Evolutionary conservation across 1,140 invertebrate genomes (phyloP).

Genomic region (Chionoecetes opilio): DNA sequence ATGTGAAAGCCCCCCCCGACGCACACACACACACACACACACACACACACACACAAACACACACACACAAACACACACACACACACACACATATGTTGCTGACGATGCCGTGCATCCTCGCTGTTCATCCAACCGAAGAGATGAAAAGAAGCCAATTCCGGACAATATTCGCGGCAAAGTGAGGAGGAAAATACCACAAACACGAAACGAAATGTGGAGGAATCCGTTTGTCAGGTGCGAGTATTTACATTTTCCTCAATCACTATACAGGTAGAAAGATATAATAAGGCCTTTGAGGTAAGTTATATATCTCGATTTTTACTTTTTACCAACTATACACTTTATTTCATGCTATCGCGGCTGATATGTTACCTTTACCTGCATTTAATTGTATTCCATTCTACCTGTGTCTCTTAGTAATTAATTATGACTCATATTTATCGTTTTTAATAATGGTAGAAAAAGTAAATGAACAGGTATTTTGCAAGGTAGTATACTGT

Average conservation of each 20-base stretch:
- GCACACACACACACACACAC: neutral
- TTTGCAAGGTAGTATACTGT: too few species aligned
- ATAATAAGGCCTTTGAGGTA: too few species aligned
- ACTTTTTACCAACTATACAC: too few species aligned
- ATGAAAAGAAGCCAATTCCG: conserved; percentile 28
- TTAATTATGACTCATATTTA: too few species aligned
- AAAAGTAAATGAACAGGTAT: too few species aligned
- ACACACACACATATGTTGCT: neutral
- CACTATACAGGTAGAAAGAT: too few species aligned
- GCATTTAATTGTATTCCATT: neutral
- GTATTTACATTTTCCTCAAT: neutral
- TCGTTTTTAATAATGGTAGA: too few species aligned
- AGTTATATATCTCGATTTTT: too few species aligned
- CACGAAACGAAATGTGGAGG: neutral
- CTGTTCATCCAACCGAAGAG: neutral
- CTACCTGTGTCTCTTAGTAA: neutral
- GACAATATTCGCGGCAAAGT: conserved; percentile 28
- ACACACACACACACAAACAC: neutral
- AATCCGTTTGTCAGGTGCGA: conserved; percentile 2
- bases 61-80: neutral
- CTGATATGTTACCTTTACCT: neutral
- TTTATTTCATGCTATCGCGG: neutral
- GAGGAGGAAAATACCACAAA: conserved; percentile 19
- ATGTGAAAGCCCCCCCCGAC: too few species aligned
- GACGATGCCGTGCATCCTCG: neutral